phyloP scores from a whole-genome alignment of 2,888 invertebrate species.

The Cosmia pyralina region DNA sequence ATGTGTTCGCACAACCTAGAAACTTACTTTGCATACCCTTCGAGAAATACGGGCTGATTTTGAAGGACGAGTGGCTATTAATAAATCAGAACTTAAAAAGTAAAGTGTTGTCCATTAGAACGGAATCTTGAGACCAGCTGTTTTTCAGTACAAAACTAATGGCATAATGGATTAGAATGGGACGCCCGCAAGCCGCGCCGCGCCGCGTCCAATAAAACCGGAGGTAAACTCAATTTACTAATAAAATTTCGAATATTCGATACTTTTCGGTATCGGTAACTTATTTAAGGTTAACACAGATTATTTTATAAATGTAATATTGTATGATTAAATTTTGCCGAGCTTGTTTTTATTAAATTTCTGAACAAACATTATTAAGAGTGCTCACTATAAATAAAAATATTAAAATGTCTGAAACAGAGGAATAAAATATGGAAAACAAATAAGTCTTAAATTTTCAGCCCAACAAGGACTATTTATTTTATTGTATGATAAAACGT shows the following conservation, averaged over 20 bases:
- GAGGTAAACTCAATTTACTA: constrained; percentile 58
- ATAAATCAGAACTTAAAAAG: constrained; percentile 36
- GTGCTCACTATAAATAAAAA: not conserved
- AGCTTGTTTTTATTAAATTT: constrained; percentile 27
- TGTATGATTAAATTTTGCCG: constrained; percentile 20
- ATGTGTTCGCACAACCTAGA: constrained; percentile 3
- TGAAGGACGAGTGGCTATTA: constrained; percentile 15
- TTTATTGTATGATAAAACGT: constrained; percentile 13
- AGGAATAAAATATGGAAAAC: constrained; percentile 7
- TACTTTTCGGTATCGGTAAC: constrained; percentile 46
- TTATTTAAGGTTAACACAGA: constrained; percentile 43
- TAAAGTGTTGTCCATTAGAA: constrained; percentile 37
- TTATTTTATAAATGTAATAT: constrained; percentile 39
- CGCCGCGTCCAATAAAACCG: constrained; percentile 41
- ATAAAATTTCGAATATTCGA: constrained; percentile 57
- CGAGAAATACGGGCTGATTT: not conserved
- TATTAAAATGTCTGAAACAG: not conserved
- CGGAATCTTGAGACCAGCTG: constrained; percentile 23
- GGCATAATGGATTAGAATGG: constrained; percentile 56
- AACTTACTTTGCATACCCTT: not conserved
- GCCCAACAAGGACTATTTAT: constrained; percentile 22
- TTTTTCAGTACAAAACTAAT: constrained; percentile 57
- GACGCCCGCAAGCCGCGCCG: constrained; percentile 41
- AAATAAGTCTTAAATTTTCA: constrained; percentile 31
- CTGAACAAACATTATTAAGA: constrained; percentile 14